These are phyloP conservation scores for Budorcas taxicolor DNA, from an alignment of 2,113 vertebrate genomes.

Conservation along the genomic window DNA sequence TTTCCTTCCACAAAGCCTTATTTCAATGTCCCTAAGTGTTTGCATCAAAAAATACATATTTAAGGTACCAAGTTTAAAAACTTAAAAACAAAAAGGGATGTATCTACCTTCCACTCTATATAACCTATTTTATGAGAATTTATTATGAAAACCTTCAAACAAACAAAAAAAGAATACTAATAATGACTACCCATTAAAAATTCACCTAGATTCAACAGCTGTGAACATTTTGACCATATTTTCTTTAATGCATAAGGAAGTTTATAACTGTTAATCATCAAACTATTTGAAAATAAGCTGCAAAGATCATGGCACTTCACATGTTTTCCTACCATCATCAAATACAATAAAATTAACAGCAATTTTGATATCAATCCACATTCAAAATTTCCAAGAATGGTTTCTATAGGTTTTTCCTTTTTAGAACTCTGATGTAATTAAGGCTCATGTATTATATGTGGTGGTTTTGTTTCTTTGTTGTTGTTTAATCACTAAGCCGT, in stretches of 20 bases:
- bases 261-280: neutral
- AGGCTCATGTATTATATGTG: neutral
- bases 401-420: neutral
- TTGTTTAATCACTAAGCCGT: neutral
- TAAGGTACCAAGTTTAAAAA: neutral
- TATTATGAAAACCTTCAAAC: conserved; percentile 5
- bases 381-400: neutral
- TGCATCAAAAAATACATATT: neutral
- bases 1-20: neutral
- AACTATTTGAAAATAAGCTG: neutral
- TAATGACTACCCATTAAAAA: neutral
- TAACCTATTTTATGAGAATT: neutral
- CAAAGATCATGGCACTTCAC: neutral
- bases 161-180: neutral
- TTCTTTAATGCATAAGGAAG: neutral
- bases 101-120: neutral
- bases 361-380: neutral
- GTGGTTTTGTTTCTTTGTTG: neutral
- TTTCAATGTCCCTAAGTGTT: neutral
- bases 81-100: neutral
- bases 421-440: neutral
- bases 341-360: neutral
- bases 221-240: neutral
- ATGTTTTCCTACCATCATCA: neutral
- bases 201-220: neutral